Evolutionary conservation across 1,140 invertebrate genomes (phyloP).

Genomic region (Anadara kagoshimensis): DNA sequence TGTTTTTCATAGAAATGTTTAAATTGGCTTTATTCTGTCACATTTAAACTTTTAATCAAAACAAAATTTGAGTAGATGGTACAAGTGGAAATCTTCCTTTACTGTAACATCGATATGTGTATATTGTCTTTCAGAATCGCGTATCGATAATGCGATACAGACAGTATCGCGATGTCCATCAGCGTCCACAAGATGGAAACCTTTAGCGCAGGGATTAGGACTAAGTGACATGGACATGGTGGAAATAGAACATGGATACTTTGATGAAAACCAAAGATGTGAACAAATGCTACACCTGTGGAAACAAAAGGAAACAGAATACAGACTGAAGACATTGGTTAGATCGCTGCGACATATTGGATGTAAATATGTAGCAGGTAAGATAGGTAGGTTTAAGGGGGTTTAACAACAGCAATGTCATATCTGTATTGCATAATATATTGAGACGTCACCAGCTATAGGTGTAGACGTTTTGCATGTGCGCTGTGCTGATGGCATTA

Average conservation of each 20-base stretch:
- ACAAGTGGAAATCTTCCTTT: too few species aligned
- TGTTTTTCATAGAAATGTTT: too few species aligned
- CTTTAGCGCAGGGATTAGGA: slow-evolving; percentile 1
- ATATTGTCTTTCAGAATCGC: neutral
- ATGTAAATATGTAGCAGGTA: slow-evolving; percentile 30
- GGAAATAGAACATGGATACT: neutral
- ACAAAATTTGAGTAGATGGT: too few species aligned
- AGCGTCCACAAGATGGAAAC: slow-evolving; percentile 3
- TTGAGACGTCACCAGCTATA: too few species aligned
- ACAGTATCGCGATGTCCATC: slow-evolving; percentile 1
- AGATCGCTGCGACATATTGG: slow-evolving; percentile 4
- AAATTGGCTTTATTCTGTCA: too few species aligned
- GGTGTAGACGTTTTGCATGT: too few species aligned
- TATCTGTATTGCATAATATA: too few species aligned
- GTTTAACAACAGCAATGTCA: too few species aligned
- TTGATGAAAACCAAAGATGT: neutral
- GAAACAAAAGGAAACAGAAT: neutral
- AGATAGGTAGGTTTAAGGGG: too few species aligned
- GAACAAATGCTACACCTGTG: slow-evolving; percentile 3
- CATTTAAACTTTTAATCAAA: too few species aligned
- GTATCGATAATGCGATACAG: neutral
- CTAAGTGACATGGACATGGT: neutral
- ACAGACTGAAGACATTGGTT: neutral
- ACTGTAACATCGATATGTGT: neutral
- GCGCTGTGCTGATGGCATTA: too few species aligned